Evolutionary conservation across 2,113 vertebrate genomes (phyloP), one percentile per base, ranked within the genome.

Genomic region (Accipiter cooperii): DNA sequence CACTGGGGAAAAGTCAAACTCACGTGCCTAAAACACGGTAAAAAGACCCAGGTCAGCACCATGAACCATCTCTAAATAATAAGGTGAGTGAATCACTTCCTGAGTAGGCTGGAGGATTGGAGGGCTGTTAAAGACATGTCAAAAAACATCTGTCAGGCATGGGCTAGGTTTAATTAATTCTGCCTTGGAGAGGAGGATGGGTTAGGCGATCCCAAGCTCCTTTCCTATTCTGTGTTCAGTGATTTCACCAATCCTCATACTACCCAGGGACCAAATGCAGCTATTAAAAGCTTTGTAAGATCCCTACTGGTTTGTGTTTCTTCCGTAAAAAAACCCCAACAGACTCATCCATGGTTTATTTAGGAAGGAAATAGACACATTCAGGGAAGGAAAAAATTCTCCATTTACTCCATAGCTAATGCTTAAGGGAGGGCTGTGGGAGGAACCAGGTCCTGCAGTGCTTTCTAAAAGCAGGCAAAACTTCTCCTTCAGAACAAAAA

Each of bases 351-450:
- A 66, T 93, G 80, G 88, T 66, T 94, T 93, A 94, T 97, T 95
- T 71, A 70, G 81, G 83, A 92, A 96, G 73, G 68, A 90, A 90
- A 84, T 2, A 90, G 83, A 74, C 92, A 60, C 89, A 90, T 95
- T 93, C 58, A 70, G 38, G 34, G 71, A 90, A 96, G 89, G 65
- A 96, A 94, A 95, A 87, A 79, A 89, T 90, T 83, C 69, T 86
- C 83, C 84, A 70, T 93, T 96, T 94, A 91, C 71, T 93, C 58
- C 3, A 1, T 63, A 90, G 63, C 42, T 42, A 77, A 13, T 76
- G 61, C 70, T 74, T 83, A 69, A 87, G 66, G 46, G 29, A 92
- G 20, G 34, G 89, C 65, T 55, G 31, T 84, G 64, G 81, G 69
- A 92, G 36, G 42, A 95, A 94, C 49, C 34, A 82, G 47, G 61